Evolutionary conservation across 2,888 invertebrate genomes (phyloP).

Genomic region (Dynastes maya): DNA sequence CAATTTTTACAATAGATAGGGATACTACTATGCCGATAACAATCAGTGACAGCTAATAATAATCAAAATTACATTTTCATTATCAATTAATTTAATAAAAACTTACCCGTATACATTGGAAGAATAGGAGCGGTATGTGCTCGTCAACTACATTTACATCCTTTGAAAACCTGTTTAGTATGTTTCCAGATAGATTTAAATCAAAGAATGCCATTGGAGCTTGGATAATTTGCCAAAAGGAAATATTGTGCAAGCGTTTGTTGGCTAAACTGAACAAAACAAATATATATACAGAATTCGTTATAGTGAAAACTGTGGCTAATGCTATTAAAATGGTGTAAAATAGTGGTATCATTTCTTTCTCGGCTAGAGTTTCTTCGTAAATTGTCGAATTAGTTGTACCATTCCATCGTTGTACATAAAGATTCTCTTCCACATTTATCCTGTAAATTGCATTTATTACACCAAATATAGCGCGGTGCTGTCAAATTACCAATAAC

Average conservation of each 20-base stretch:
- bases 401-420: constrained; percentile 23
- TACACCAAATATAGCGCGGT: not conserved
- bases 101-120: constrained; percentile 54
- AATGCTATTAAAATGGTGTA: constrained; percentile 43
- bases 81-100: not conserved
- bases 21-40: constrained; percentile 82
- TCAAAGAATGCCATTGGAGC: constrained; percentile 59
- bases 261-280: constrained; percentile 60
- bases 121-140: constrained; percentile 54
- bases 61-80: constrained; percentile 2
- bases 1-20: constrained; percentile 81
- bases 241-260: constrained; percentile 56
- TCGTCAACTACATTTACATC: constrained; percentile 60
- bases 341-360: constrained; percentile 40
- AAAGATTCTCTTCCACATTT: constrained; percentile 47
- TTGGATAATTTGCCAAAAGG: constrained; percentile 56
- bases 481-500: constrained; percentile 52
- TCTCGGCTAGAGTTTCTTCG: constrained; percentile 23
- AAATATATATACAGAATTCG: constrained; percentile 59
- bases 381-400: constrained; percentile 44
- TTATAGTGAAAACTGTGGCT: constrained; percentile 51
- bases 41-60: constrained; percentile 65
- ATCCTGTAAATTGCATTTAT: constrained; percentile 39
- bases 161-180: constrained; percentile 60
- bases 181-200: constrained; percentile 57